Conservation (phyloP, 2,113 vertebrate species). For the Henicopernis longicauda region DNA sequence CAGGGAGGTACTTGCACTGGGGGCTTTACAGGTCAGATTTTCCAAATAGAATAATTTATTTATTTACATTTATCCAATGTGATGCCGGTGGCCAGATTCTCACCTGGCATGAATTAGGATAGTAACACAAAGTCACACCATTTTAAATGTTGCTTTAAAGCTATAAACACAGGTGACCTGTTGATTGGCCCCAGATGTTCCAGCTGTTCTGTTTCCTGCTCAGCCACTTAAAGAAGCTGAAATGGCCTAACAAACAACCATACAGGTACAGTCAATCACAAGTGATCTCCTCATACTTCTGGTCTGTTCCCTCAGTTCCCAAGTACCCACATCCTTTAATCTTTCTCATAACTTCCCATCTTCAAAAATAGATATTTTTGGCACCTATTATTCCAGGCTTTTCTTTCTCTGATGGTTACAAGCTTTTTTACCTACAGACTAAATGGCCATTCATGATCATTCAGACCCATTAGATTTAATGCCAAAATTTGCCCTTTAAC, state of each 20-base stretch:
- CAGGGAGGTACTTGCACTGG: background rate
- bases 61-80: background rate
- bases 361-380: background rate
- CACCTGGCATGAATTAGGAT: background rate
- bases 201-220: background rate
- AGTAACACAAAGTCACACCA: background rate
- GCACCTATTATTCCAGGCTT: background rate
- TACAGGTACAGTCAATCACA: background rate
- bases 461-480: background rate
- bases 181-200: background rate
- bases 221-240: background rate
- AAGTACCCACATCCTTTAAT: background rate
- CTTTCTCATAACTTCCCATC: background rate
- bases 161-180: background rate
- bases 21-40: background rate
- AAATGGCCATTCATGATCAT: background rate
- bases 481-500: background rate
- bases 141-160: background rate
- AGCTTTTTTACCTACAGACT: background rate
- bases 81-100: background rate
- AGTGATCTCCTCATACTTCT: background rate
- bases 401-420: background rate
- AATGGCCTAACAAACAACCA: background rate
- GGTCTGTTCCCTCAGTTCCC: background rate
- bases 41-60: background rate